Evolutionary conservation across 2,113 vertebrate genomes (phyloP).

Genomic region (Plecotus auritus): DNA sequence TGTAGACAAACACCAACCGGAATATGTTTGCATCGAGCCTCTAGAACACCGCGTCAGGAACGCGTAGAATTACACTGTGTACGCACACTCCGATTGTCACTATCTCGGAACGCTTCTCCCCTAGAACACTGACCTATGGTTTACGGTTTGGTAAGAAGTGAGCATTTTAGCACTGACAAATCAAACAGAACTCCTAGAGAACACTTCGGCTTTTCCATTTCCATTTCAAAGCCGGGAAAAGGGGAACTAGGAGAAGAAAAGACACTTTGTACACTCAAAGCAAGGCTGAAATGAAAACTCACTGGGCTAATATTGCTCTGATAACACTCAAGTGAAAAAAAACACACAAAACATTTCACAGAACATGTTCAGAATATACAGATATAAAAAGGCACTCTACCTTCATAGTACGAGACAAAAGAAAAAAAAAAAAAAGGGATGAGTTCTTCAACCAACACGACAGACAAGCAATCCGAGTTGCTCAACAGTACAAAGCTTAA

Average conservation of each 20-base stretch:
- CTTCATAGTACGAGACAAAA: conserved; percentile 77
- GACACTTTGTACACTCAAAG: conserved; percentile 80
- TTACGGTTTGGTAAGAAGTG: conserved; percentile 80
- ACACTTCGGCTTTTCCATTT: conserved; percentile 79
- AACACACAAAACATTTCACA: conserved; percentile 75
- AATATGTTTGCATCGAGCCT: conserved; percentile 80
- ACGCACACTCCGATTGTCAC: conserved; percentile 89
- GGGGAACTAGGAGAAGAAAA: conserved; percentile 65
- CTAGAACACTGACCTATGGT: conserved; percentile 86
- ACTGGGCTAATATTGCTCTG: conserved; percentile 85
- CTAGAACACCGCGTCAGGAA: conserved; percentile 81
- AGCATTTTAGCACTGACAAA: conserved; percentile 82
- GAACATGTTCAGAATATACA: conserved; percentile 83
- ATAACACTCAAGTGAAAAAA: conserved; percentile 79
- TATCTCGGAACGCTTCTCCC: conserved; percentile 81
- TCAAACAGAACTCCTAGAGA: conserved; percentile 79
- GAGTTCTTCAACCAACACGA: conserved; percentile 68
- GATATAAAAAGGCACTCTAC: conserved; percentile 88
- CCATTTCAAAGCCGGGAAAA: conserved; percentile 80
- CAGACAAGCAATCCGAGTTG: conserved; percentile 76
- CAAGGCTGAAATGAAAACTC: conserved; percentile 81
- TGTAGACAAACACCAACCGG: conserved; percentile 79
- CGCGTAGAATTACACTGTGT: conserved; percentile 78
- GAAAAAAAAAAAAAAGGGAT: conserved; percentile 65
- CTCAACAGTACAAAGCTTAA: conserved; percentile 83